Conservation (phyloP, 2,113 vertebrate genomes). For the Brachionichthys hirsutus region DNA sequence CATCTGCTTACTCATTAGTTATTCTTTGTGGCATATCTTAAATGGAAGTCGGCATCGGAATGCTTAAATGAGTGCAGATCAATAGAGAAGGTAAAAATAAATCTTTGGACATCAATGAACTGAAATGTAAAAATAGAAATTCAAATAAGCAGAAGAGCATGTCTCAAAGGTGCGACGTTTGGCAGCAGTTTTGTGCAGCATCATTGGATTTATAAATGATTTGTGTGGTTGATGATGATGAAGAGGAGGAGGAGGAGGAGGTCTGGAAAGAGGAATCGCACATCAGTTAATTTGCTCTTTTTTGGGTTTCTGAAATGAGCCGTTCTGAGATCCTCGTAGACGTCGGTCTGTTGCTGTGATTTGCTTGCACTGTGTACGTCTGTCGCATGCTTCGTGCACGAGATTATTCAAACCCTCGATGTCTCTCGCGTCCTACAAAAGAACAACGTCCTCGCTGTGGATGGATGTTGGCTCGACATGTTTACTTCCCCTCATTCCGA, state of each 20-base stretch:
- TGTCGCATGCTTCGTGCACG: slow-evolving; percentile 50
- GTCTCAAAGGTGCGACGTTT: not conserved
- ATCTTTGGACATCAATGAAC: too few species aligned
- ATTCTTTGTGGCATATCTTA: slow-evolving; percentile 1
- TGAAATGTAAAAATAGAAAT: too few species aligned
- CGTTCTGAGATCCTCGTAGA: not conserved
- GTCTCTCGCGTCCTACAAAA: not conserved
- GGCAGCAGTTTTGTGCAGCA: not conserved
- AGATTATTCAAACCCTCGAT: slow-evolving; percentile 11
- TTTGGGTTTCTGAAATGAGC: not conserved
- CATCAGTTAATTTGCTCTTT: not conserved
- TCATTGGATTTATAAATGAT: not conserved
- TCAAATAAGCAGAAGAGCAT: not conserved
- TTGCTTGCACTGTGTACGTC: slow-evolving; percentile 14
- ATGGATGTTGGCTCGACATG: too few species aligned
- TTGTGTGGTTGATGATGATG: too few species aligned
- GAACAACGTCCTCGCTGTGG: too few species aligned
- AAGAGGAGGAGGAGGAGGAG: too few species aligned
- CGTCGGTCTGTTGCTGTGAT: slow-evolving; percentile 29
- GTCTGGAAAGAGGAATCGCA: not conserved
- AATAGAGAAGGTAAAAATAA: too few species aligned
- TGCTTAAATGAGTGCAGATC: too few species aligned
- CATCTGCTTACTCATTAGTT: slow-evolving; percentile 1
- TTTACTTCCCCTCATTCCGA: too few species aligned
- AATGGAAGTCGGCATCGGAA: too few species aligned